These are phyloP conservation scores for Excalfactoria chinensis DNA, from an alignment of 2,113 vertebrate genomes.

Conservation along the genomic window DNA sequence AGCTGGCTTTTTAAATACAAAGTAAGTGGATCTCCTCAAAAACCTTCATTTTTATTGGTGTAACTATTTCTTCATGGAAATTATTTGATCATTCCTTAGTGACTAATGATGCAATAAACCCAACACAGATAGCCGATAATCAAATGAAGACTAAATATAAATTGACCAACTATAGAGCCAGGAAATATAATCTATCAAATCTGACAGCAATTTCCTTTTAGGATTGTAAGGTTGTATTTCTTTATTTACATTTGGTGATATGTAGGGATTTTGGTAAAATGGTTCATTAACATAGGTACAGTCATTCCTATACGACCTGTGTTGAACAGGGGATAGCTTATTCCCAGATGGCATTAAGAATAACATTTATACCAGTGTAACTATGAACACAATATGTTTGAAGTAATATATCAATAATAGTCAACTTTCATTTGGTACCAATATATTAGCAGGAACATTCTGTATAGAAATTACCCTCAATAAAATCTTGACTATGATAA, in stretches of 20 bases:
- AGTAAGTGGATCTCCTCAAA: background rate
- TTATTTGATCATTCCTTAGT: background rate
- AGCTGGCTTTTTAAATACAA: background rate
- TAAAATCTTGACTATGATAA: background rate
- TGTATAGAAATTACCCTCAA: background rate
- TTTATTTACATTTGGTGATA: conserved; percentile 22
- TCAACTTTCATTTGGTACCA: background rate
- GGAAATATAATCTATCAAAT: conserved; percentile 36
- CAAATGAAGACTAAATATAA: conserved; percentile 18
- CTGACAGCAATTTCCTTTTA: conserved; percentile 55
- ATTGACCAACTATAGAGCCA: background rate
- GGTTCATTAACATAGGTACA: background rate
- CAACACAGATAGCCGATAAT: background rate
- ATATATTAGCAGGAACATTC: background rate
- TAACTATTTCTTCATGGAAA: background rate
- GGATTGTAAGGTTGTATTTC: background rate
- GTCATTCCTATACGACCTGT: background rate
- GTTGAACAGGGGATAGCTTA: background rate
- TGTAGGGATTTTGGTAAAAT: background rate
- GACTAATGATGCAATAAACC: background rate
- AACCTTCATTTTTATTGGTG: background rate
- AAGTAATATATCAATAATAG: background rate
- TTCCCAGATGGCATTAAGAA: background rate
- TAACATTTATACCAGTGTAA: background rate
- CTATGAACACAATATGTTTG: background rate